A percentile compares a stretch with the other conserved stretches of the same genome.
These are phyloP conservation scores for Meda fulgida DNA, from an alignment of 2,797 vertebrate species.

Conservation along the genomic window DNA sequence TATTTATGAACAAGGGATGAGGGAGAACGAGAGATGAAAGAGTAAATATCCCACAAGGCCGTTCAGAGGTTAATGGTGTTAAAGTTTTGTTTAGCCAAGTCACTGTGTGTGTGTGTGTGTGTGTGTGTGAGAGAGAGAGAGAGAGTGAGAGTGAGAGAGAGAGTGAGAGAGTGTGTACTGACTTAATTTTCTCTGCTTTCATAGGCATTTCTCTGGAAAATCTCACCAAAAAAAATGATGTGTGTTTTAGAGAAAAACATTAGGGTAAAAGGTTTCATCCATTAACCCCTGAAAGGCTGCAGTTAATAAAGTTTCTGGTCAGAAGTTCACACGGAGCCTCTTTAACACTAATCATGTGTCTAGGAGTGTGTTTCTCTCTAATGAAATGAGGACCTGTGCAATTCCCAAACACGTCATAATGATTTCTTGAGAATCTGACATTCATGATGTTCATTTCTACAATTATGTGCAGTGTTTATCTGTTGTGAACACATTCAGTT, in stretches of 20 bases:
- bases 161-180: background rate
- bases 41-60: slow-evolving; percentile 61
- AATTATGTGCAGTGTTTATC: background rate
- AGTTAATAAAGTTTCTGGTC: slow-evolving; percentile 46
- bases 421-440: slow-evolving; percentile 28
- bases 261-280: slow-evolving; percentile 40
- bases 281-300: slow-evolving; percentile 36
- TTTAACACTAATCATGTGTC: slow-evolving; percentile 50
- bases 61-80: slow-evolving; percentile 62
- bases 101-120: slow-evolving; percentile 27
- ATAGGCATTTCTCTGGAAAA: slow-evolving; percentile 27
- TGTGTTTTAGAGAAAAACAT: slow-evolving; percentile 45
- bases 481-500: slow-evolving; percentile 20
- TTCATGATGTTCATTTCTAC: slow-evolving; percentile 33
- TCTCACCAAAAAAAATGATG: slow-evolving; percentile 34
- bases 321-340: slow-evolving; percentile 44
- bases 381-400: slow-evolving; percentile 34
- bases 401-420: slow-evolving; percentile 32
- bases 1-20: slow-evolving; percentile 62
- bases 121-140: slow-evolving; percentile 19
- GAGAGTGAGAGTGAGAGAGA: background rate
- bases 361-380: slow-evolving; percentile 36
- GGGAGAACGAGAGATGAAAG: slow-evolving; percentile 54
- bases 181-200: slow-evolving; percentile 34
- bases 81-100: slow-evolving; percentile 63